Evolutionary conservation across 2,888 invertebrate species (phyloP).

Genomic region (Aspidiotus destructor): DNA sequence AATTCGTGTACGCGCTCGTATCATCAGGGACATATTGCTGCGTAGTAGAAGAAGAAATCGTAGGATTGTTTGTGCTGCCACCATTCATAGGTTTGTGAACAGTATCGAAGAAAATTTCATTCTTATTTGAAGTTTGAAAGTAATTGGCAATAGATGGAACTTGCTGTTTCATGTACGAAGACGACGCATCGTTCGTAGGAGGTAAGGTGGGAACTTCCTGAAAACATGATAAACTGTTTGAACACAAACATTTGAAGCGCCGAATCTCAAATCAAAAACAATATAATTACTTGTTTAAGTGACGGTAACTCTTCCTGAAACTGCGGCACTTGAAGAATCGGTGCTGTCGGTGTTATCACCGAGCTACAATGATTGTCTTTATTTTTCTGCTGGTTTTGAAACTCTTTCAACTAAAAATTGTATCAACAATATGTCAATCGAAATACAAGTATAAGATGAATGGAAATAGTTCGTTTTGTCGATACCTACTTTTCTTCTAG

Average conservation of each 20-base stretch:
- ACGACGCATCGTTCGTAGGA: no score
- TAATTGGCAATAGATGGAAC: neutral
- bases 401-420: slow-evolving; percentile 21
- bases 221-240: no score
- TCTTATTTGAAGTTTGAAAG: neutral
- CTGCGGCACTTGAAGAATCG: neutral
- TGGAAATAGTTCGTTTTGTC: neutral
- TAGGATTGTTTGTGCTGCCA: no score
- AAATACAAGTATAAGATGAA: neutral
- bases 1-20: no score
- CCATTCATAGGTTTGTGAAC: neutral
- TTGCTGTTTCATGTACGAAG: neutral
- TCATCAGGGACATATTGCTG: no score
- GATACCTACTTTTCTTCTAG: slow-evolving; percentile 20
- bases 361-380: slow-evolving; percentile 9
- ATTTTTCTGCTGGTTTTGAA: slow-evolving; percentile 23
- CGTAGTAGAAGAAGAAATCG: no score
- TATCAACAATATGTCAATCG: neutral
- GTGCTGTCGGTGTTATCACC: neutral
- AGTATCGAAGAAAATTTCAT: neutral
- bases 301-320: neutral
- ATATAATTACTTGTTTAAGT: no score
- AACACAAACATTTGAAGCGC: no score
- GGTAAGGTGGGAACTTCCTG: no score
- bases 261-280: no score